phyloP scores from a whole-genome alignment of 2,888 invertebrate genomes.

The Melinopterus prodromus region DNA sequence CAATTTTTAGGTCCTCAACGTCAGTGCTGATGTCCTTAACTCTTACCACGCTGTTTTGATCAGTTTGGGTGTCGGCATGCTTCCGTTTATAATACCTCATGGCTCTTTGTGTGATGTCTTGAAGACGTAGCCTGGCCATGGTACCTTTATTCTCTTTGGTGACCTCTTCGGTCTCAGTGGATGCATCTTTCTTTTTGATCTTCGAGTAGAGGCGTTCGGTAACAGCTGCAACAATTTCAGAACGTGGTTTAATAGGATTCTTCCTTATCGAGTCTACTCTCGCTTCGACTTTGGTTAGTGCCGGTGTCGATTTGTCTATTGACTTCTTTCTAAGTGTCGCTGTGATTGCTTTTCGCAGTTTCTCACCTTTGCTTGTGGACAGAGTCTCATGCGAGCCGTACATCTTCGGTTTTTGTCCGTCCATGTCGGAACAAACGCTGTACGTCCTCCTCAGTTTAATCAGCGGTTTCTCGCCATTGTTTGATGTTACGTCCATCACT shows the following conservation, averaged over 20 bases:
- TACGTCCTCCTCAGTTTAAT: slow-evolving; percentile 51
- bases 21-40: slow-evolving; percentile 68
- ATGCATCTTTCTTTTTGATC: slow-evolving; percentile 64
- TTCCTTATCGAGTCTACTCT: slow-evolving; percentile 51
- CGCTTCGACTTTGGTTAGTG: slow-evolving; percentile 47
- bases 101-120: slow-evolving; percentile 68
- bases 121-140: slow-evolving; percentile 64
- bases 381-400: slow-evolving; percentile 50
- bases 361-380: slow-evolving; percentile 54
- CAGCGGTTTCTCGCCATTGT: slow-evolving; percentile 37
- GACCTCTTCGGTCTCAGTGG: slow-evolving; percentile 54
- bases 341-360: slow-evolving; percentile 42
- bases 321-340: slow-evolving; percentile 47
- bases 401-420: slow-evolving; percentile 41
- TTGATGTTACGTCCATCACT: slow-evolving; percentile 53
- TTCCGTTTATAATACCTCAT: slow-evolving; percentile 63
- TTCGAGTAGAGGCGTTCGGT: slow-evolving; percentile 73
- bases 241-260: slow-evolving; percentile 62
- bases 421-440: slow-evolving; percentile 52
- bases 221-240: slow-evolving; percentile 76
- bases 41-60: slow-evolving; percentile 60
- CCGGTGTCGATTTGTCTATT: slow-evolving; percentile 45
- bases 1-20: slow-evolving; percentile 64
- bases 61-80: slow-evolving; percentile 68
- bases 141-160: slow-evolving; percentile 36